Conservation (phyloP, 2,113 vertebrate species). For the Laticauda laticaudata region DNA sequence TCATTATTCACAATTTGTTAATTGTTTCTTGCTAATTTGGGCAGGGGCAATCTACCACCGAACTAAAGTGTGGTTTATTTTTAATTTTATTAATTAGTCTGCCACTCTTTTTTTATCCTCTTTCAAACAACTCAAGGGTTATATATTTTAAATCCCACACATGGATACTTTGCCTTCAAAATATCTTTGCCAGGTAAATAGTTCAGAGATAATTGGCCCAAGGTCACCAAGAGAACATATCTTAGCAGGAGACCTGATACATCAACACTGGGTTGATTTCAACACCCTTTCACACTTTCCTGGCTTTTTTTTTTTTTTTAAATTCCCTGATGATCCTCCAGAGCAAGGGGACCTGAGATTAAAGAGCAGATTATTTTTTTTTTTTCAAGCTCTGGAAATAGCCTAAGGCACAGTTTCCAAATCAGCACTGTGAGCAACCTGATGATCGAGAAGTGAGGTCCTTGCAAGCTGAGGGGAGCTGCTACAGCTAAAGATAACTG, state of each 20-base stretch:
- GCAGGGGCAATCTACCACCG: neutral
- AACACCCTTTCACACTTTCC: neutral
- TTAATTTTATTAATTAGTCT: neutral
- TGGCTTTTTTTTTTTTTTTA: too few relatives aligned
- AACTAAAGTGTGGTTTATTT: neutral
- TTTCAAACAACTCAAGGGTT: neutral
- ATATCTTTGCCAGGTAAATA: neutral
- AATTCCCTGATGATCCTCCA: neutral
- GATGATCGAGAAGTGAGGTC: neutral
- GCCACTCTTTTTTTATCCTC: neutral
- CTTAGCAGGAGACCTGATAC: neutral
- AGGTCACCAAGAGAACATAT: neutral
- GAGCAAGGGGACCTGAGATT: neutral
- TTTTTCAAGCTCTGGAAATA: neutral
- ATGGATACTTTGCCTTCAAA: neutral
- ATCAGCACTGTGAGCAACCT: neutral
- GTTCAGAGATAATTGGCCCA: neutral
- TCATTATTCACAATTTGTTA: slow-evolving; percentile 11
- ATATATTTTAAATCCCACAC: neutral
- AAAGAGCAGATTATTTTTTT: neutral
- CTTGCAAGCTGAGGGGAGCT: too few relatives aligned
- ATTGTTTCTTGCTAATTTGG: neutral
- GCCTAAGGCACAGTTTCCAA: neutral
- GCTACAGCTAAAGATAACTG: slow-evolving; percentile 80
- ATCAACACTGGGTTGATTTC: neutral